phyloP scores from a whole-genome alignment of 2,113 vertebrate genomes.

The Hepsetus odoe region DNA sequence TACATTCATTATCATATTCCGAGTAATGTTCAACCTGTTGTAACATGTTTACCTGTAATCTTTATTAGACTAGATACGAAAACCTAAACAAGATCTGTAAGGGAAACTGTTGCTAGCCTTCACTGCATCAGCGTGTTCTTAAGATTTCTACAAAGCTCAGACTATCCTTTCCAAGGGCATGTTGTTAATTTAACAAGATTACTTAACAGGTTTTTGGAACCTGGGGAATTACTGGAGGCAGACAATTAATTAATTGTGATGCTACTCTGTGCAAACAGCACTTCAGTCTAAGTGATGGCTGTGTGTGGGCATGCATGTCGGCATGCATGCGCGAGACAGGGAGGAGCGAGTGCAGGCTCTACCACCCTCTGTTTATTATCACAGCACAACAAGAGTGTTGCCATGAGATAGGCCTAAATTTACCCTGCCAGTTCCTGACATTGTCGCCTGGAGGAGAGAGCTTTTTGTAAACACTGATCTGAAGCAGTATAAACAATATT shows the following conservation, averaged over 20 bases:
- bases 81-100: no score
- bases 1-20: no score
- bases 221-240: background rate
- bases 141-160: no score
- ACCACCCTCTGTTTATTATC: conserved; percentile 50
- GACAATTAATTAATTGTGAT: background rate
- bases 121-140: no score
- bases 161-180: background rate
- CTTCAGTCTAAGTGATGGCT: background rate
- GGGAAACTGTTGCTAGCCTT: no score
- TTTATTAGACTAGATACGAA: no score
- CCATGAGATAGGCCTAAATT: conserved; percentile 36
- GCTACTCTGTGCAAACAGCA: background rate
- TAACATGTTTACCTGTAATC: no score
- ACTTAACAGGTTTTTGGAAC: background rate
- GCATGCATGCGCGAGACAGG: background rate
- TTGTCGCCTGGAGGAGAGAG: conserved; percentile 19
- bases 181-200: background rate
- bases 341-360: conserved; percentile 15
- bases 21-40: no score
- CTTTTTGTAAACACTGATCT: conserved; percentile 28
- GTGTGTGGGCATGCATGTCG: background rate
- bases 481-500: conserved; percentile 24
- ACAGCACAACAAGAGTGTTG: conserved; percentile 41
- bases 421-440: background rate